phyloP scores from a whole-genome alignment of 2,797 vertebrate species.

The Melanogrammus aeglefinus region DNA sequence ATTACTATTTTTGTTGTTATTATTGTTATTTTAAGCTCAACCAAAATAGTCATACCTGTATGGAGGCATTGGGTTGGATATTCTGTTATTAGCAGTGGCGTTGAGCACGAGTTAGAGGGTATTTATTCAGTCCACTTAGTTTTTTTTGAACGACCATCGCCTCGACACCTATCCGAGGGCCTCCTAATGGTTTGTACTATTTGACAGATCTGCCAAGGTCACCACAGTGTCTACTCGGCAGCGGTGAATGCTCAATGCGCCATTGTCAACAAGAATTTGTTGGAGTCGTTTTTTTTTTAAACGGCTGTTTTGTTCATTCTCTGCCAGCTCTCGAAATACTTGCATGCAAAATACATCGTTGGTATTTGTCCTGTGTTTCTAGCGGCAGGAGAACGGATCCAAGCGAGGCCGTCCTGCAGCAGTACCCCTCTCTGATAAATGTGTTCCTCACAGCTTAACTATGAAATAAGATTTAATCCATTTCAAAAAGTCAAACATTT shows the following conservation, averaged over 20 bases:
- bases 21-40: too few species aligned
- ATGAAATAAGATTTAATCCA: too few species aligned
- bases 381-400: too few species aligned
- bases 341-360: too few species aligned
- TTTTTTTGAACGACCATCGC: not conserved
- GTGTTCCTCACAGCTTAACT: too few species aligned
- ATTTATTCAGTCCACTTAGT: slow-evolving; percentile 6
- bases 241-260: not conserved
- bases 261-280: slow-evolving; percentile 1
- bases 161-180: not conserved
- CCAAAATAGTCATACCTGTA: not conserved
- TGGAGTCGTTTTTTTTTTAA: not conserved
- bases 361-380: too few species aligned
- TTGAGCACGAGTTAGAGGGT: not conserved
- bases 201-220: slow-evolving; percentile 3
- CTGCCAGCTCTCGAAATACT: too few species aligned
- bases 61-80: not conserved
- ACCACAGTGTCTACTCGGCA: not conserved
- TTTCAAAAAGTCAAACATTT: too few species aligned
- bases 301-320: slow-evolving; percentile 1
- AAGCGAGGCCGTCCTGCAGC: too few species aligned
- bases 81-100: not conserved
- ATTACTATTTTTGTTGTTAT: too few species aligned
- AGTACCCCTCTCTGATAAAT: too few species aligned
- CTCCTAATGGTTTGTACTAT: not conserved